Percentiles rank a stretch among this genome's conserved stretches.
These are phyloP conservation scores for Mycalesis mineus DNA, from an alignment of 2,888 invertebrate species.

Conservation along the genomic window DNA sequence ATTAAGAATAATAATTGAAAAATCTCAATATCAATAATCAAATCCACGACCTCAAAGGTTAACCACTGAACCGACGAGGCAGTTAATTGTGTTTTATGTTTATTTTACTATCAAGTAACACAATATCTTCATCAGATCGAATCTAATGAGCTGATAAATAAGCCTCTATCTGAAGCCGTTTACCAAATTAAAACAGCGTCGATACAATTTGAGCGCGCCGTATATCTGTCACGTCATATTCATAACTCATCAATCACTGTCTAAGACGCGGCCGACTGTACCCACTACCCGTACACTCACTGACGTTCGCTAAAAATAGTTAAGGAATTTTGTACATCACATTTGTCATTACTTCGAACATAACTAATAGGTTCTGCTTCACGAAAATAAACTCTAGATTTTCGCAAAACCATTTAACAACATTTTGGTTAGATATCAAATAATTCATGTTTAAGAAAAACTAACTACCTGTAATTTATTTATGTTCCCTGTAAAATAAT, in stretches of 20 bases:
- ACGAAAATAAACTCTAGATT: no score
- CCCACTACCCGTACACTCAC: not conserved
- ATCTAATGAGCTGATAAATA: slow-evolving; percentile 4
- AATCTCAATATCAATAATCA: no score
- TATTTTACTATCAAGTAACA: no score
- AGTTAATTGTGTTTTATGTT: not conserved
- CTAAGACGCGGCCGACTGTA: slow-evolving; percentile 13
- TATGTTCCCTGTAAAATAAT: no score
- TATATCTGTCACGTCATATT: slow-evolving; percentile 2
- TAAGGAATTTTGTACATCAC: not conserved
- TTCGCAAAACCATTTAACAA: no score
- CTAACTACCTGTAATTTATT: no score
- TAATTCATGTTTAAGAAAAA: no score
- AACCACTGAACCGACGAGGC: not conserved
- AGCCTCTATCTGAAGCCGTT: not conserved
- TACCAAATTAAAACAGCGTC: slow-evolving; percentile 3
- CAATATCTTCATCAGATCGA: not conserved
- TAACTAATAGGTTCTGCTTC: no score
- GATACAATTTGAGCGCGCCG: not conserved
- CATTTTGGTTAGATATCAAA: no score
- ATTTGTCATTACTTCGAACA: not conserved
- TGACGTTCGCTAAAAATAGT: slow-evolving; percentile 29
- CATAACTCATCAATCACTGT: slow-evolving; percentile 16
- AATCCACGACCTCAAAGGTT: no score
- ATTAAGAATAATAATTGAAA: no score